Evolutionary conservation across 1,140 invertebrate genomes (phyloP).

Genomic region (Brachionus rubens): DNA sequence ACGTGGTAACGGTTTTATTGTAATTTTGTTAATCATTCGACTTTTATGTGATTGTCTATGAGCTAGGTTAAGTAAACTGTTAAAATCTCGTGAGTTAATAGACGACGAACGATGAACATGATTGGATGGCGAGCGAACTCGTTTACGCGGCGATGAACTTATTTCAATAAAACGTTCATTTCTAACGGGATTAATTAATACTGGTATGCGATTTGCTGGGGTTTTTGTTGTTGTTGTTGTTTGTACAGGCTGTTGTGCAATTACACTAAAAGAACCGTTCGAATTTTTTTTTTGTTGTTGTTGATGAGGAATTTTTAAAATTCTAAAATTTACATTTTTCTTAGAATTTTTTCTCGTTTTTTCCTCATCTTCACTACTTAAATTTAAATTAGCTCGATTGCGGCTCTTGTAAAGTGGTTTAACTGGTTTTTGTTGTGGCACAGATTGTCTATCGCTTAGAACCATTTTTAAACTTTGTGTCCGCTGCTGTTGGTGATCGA

Average conservation of each 20-base stretch:
- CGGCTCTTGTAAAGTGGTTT: background rate
- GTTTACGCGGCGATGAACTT: conserved; percentile 20
- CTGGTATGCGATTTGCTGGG: background rate
- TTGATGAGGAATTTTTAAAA: conserved; percentile 30
- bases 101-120: background rate
- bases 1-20: background rate
- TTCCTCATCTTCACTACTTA: background rate
- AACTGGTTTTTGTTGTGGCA: too few relatives aligned
- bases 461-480: background rate
- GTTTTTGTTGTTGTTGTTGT: too few relatives aligned
- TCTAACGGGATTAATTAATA: background rate
- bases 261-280: background rate
- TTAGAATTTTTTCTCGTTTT: background rate
- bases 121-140: background rate
- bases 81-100: background rate
- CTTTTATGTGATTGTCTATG: background rate
- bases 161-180: background rate
- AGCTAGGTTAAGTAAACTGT: conserved; percentile 1
- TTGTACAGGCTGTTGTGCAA: background rate
- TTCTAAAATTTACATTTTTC: conserved; percentile 38
- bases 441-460: background rate
- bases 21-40: background rate
- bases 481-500: background rate
- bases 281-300: background rate
- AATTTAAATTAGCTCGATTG: background rate